Evolutionary conservation across 2,888 invertebrate species (phyloP), one percentile per base, ranked within the genome.

Genomic region (Celastrina argiolus): DNA sequence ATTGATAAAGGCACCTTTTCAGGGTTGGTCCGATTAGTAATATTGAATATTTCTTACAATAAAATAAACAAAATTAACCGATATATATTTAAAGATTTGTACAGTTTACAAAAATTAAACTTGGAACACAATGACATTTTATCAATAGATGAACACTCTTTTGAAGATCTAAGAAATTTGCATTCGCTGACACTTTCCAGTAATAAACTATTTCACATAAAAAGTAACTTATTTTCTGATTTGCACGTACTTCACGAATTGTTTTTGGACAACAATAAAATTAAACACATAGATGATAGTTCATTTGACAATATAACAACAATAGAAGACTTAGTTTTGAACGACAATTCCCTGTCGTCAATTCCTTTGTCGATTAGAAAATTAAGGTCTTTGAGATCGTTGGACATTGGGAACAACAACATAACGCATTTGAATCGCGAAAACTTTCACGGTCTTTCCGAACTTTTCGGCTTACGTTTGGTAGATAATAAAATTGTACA

Each of bases 331-430:
- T 91, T 96, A 70, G 93, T 94, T 61, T 84, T 96, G 71, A 94
- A 94, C 74, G 94, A 94, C 69, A 97, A 97, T 82, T 84, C 92
- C 75, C 87, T 96, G 72, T 93, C 92, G 12, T 92, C 92, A 63
- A 92, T 95, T 64, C 95, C 96, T 34, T 85, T 85, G 66, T 95
- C 95, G 12, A 92, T 96, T 65, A 93, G 93, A 56, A 93, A 94
- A 79, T 89, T 96, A 69, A 87, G 92, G 63, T 93, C 94, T 73
- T 85, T 97, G 69, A 94, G 94, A 82, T 94, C 95, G 26, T 89
- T 97, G 72, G 96, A 97, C 87, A 92, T 97, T 72, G 96, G 96
- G 26, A 95, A 96, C 80, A 97, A 97, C 86, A 93, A 93, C 79
- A 94, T 97, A 81, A 93, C 94, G 76, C 90, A 92, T 71, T 92